Percentiles rank a stretch among this genome's conserved stretches.
These are phyloP conservation scores for Ctenicera cuprea DNA, from an alignment of 2,888 invertebrate species.

Conservation along the genomic window DNA sequence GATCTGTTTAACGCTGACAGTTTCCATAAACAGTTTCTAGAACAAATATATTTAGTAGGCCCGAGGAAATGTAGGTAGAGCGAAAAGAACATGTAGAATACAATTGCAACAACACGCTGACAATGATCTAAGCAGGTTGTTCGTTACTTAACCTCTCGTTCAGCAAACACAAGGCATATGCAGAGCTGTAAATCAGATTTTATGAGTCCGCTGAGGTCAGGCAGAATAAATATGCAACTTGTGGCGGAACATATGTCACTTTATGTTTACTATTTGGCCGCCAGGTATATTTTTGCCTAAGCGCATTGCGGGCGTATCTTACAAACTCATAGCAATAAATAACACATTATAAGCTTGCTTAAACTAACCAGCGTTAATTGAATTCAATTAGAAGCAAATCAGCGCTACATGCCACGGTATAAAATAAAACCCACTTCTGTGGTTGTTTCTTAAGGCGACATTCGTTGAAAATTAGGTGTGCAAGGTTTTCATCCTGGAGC, in stretches of 20 bases:
- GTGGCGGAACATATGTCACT: conserved; percentile 38
- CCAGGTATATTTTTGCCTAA: conserved; percentile 21
- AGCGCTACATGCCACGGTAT: conserved; percentile 15
- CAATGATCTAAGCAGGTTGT: conserved; percentile 40
- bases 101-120: conserved; percentile 39
- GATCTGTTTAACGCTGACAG: conserved; percentile 14
- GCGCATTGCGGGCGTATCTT: conserved; percentile 18
- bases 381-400: conserved; percentile 35
- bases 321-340: conserved; percentile 18
- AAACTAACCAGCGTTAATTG: conserved; percentile 25
- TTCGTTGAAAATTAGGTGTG: not conserved
- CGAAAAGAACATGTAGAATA: conserved; percentile 24
- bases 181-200: conserved; percentile 44
- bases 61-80: conserved; percentile 25
- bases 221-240: conserved; percentile 41
- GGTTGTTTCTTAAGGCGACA: conserved; percentile 14
- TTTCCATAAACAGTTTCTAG: conserved; percentile 36
- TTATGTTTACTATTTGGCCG: conserved; percentile 33
- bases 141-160: conserved; percentile 41
- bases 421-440: conserved; percentile 15
- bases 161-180: conserved; percentile 36
- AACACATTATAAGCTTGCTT: conserved; percentile 1
- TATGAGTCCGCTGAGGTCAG: conserved; percentile 38
- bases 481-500: not conserved
- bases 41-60: conserved; percentile 25